phyloP scores from a whole-genome alignment of 2,888 invertebrate species.

The Microplitis manilae region DNA sequence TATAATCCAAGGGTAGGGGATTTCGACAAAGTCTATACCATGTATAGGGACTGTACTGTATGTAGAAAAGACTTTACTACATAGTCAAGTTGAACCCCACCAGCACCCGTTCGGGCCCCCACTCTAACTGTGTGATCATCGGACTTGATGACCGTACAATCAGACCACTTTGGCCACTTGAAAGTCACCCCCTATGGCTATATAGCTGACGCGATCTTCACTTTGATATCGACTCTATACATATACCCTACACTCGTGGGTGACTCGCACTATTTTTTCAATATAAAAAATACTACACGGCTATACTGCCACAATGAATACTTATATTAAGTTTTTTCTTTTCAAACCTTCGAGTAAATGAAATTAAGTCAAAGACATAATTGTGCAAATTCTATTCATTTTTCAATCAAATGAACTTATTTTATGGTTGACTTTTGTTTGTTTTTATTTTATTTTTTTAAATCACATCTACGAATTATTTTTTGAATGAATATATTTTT shows the following conservation, averaged over 20 bases:
- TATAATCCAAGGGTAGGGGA: conserved; percentile 57
- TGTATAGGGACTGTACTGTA: conserved; percentile 30
- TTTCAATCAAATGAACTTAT: too few relatives aligned
- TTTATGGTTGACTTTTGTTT: too few relatives aligned
- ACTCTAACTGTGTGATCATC: conserved; percentile 41
- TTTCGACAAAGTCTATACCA: conserved; percentile 19
- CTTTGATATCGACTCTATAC: conserved; percentile 25
- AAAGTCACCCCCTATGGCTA: conserved; percentile 27
- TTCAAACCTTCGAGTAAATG: not conserved
- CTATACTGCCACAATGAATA: not conserved
- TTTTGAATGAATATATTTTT: too few relatives aligned
- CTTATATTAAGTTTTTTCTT: not conserved
- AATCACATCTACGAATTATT: too few relatives aligned
- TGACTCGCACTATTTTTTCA: conserved; percentile 31
- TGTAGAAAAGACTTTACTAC: not conserved
- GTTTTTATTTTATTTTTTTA: too few relatives aligned
- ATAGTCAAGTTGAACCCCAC: conserved; percentile 43
- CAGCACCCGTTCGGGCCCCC: conserved; percentile 36
- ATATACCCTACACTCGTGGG: conserved; percentile 6
- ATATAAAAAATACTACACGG: not conserved
- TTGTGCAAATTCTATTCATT: conserved; percentile 16
- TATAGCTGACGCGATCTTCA: conserved; percentile 18
- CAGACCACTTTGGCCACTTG: conserved; percentile 26
- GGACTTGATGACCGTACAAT: conserved; percentile 52
- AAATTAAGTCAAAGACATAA: not conserved